Conservation (phyloP, 2,113 vertebrate species). For the Puffinus mauretanicus region DNA sequence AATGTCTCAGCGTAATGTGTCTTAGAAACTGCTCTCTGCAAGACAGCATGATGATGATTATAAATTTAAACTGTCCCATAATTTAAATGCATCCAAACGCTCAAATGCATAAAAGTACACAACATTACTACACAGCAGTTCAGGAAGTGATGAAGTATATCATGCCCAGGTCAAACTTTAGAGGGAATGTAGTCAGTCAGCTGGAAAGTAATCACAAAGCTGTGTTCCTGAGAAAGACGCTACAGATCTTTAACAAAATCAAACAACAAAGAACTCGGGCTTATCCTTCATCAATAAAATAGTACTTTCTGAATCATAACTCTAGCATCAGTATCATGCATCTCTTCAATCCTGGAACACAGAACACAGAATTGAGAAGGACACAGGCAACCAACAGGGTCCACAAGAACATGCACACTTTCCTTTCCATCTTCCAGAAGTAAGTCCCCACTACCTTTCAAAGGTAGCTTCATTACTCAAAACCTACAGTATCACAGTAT, state of each 20-base stretch:
- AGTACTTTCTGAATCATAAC: not conserved
- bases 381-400: not conserved
- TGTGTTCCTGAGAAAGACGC: not conserved
- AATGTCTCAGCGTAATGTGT: not conserved
- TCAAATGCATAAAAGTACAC: not conserved
- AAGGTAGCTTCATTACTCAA: not conserved
- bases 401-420: not conserved
- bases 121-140: not conserved
- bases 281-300: not conserved
- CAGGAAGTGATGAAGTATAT: not conserved
- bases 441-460: not conserved
- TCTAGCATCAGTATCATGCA: not conserved
- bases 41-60: not conserved
- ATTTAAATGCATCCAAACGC: constrained; percentile 10
- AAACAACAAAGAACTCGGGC: not conserved
- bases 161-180: not conserved
- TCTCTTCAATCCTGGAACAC: not conserved
- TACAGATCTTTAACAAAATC: not conserved
- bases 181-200: not conserved
- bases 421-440: not conserved
- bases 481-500: not conserved
- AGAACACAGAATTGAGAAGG: not conserved
- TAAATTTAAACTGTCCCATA: not conserved
- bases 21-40: constrained; percentile 3
- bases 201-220: not conserved